Evolutionary conservation across 2,888 invertebrate species (phyloP).

Genomic region (Anthrax anthrax): DNA sequence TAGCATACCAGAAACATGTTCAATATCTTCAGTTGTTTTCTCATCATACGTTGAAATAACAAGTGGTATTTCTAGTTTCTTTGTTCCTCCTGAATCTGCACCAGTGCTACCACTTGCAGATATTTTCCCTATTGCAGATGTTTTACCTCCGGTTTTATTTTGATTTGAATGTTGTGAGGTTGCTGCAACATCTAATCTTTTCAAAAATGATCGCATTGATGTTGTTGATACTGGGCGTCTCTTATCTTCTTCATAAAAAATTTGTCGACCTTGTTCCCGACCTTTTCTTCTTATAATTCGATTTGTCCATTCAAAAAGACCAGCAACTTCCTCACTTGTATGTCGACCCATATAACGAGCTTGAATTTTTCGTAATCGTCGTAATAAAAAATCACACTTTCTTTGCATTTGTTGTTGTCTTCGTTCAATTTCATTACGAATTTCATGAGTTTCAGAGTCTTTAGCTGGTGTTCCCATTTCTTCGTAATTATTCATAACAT

Average conservation of each 20-base stretch:
- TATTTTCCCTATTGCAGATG: background rate
- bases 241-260: conserved; percentile 26
- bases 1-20: conserved; percentile 57
- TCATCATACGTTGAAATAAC: conserved; percentile 34
- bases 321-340: conserved; percentile 61
- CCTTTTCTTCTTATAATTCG: conserved; percentile 25
- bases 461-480: conserved; percentile 10
- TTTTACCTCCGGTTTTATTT: conserved; percentile 10
- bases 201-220: conserved; percentile 41
- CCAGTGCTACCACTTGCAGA: conserved; percentile 1
- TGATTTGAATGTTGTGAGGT: conserved; percentile 23
- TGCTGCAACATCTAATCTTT: conserved; percentile 25
- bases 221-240: conserved; percentile 35
- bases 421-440: conserved; percentile 23
- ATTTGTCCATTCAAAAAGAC: conserved; percentile 61
- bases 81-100: conserved; percentile 14
- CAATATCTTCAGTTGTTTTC: conserved; percentile 43
- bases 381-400: conserved; percentile 53
- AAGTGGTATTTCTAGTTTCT: background rate
- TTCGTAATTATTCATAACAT: conserved; percentile 16
- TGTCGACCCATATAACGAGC: conserved; percentile 61
- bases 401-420: conserved; percentile 43
- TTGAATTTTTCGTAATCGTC: conserved; percentile 63
- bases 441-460: conserved; percentile 17
- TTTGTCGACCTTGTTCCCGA: conserved; percentile 18